Base-by-base conservation (phyloP, 2,797 vertebrate genomes). In the Stomatorhinus walkeri region DNA sequence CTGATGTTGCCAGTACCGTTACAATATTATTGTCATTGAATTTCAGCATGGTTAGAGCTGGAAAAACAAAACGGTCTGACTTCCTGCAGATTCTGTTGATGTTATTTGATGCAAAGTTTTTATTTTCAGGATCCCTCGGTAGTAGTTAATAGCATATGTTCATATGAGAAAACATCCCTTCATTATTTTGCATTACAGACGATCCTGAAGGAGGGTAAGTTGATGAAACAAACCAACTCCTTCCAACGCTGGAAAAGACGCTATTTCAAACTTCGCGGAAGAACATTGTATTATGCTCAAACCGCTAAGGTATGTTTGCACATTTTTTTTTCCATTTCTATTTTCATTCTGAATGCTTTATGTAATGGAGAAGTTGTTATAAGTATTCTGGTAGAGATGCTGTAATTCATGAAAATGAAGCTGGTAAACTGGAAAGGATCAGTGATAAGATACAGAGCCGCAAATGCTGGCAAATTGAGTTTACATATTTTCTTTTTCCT, bases 171-270 rank as follows among this genome's bases (percentile, higher is more conserved):
- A 24, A 32, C 19, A 28, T 12, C 52, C 87, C 79, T 81, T 89
- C 9, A 4, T 81, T 10, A 14, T 92, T 90, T 90, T 76, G 91
- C 88, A 92, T 93, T 92, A 2, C 93, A 99, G 98, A 98, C 98
- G 0, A 92, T 99, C 90, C 93, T 99, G 93, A 99, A 97, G 94
- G 98, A 99, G 91, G 98, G 98, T 0, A 96, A 96, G 91, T 94
- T 99, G 91, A 95, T 97, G 96, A 99, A 99, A 92, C 98, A 99
- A 94, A 99, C 97, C 22, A 99, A 94, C 91, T 98, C 98, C 0
- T 99, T 99, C 94, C 98, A 99, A 92, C 96, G 98, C 90, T 99
- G 98, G 96, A 99, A 97, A 92, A 96, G 96, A 92, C 95, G 98
- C n/a, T 99, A 99, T 93, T 99, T 99, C 91, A 99, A 99, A 88